A percentile compares a stretch with the other conserved stretches of the same genome.
phyloP scores from a whole-genome alignment of 1,140 invertebrate genomes.

The Drosophila suzukii region DNA sequence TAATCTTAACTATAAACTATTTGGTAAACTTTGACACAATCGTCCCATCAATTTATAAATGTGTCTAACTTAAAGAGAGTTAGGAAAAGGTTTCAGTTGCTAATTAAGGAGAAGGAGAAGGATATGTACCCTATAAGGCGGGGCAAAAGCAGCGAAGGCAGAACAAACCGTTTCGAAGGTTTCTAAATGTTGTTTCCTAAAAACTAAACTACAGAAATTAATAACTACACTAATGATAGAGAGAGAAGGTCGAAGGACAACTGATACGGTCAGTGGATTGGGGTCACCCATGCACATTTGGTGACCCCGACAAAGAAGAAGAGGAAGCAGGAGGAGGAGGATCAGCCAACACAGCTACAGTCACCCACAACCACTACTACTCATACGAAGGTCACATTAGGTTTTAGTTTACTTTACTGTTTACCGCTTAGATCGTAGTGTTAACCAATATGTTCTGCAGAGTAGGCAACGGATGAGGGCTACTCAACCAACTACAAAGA shows the following conservation, averaged over 20 bases:
- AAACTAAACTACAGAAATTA: slow-evolving; percentile 17
- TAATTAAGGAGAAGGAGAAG: slow-evolving; percentile 22
- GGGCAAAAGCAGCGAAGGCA: slow-evolving; percentile 16
- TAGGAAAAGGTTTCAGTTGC: slow-evolving; percentile 66
- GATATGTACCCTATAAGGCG: slow-evolving; percentile 8
- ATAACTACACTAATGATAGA: slow-evolving; percentile 17
- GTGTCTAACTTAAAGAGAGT: slow-evolving; percentile 50
- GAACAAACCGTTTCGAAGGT: slow-evolving; percentile 64
- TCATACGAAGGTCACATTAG: slow-evolving; percentile 75
- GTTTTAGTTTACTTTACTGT: slow-evolving; percentile 53
- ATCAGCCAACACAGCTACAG: slow-evolving; percentile 49
- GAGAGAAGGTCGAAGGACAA: slow-evolving; percentile 10
- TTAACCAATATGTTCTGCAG: slow-evolving; percentile 41
- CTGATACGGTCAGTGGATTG: background rate
- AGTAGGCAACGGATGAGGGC: slow-evolving; percentile 33
- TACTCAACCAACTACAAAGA: slow-evolving; percentile 83
- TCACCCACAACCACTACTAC: slow-evolving; percentile 71
- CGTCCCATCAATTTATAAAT: slow-evolving; percentile 53
- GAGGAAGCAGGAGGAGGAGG: slow-evolving; percentile 4
- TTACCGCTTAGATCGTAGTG: slow-evolving; percentile 39
- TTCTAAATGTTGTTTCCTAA: slow-evolving; percentile 80
- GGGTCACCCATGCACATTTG: background rate
- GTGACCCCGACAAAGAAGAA: background rate
- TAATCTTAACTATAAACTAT: slow-evolving; percentile 46
- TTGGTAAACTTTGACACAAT: slow-evolving; percentile 36